Evolutionary conservation across 2,888 invertebrate species (phyloP), one percentile per base, ranked within the genome.

Genomic region (Notocelia uddmanniana): DNA sequence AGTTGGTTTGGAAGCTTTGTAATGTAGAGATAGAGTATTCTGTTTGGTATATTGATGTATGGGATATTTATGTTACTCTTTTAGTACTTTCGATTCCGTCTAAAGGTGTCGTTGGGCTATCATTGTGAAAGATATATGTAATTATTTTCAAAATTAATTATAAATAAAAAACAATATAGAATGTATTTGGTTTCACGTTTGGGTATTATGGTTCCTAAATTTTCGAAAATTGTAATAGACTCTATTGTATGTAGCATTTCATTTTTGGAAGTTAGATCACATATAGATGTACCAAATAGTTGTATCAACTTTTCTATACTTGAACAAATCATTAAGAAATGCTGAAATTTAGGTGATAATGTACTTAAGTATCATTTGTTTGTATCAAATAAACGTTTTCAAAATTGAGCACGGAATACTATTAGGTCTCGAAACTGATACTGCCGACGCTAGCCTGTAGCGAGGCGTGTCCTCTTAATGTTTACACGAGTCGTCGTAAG

Each of bases 151-250:
- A 92, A 93, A 93, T 92, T 92, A 88, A 87, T 84, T 89, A 91
- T 88, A 88, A 86, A 84, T 84, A 84, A 84, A 85, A 89, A 84
- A 83, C 78, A 81, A 81, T 83, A 90, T 90, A 91, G 87, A 86
- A 89, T 85, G 84, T 89, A 83, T 92, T 93, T 81, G 89, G 91
- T 92, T 93, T 88, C 92, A 91, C 89, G 89, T 93, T 93, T 92
- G 92, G 93, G 93, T 93, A 93, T 93, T 93, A 93, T 92, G 93
- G 93, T 93, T 93, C 93, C 93, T 93, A 93, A 93, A 93, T 93
- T 93, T 92, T 93, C 92, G 91, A 93, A 72, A 93, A 93, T 92
- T 93, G 92, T 93, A 93, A 93, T 92, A 92, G 91, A 91, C 89
- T 92, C 92, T 93, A 93, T 92, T 91, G 87, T 90, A 90, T 87